These are phyloP conservation scores for Allobates femoralis DNA, from an alignment of 2,797 vertebrate genomes.

Conservation along the genomic window DNA sequence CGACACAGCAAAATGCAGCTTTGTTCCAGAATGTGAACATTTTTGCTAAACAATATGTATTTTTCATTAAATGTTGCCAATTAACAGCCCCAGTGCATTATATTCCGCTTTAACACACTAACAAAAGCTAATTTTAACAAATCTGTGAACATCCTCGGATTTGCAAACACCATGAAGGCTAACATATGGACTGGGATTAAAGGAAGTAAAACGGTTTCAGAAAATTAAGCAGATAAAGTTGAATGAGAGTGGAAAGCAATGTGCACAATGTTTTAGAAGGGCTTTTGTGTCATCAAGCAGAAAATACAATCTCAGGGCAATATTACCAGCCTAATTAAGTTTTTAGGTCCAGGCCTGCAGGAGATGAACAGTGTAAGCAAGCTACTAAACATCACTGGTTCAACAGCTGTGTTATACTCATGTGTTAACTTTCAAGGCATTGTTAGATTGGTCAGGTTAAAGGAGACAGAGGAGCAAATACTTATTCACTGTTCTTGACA, in stretches of 20 bases:
- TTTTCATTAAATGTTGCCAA: neutral
- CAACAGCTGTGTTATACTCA: neutral
- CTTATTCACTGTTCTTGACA: neutral
- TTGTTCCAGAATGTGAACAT: neutral
- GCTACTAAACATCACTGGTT: conserved; percentile 25
- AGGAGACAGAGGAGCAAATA: neutral
- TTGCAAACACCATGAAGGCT: conserved; percentile 14
- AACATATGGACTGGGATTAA: conserved; percentile 57
- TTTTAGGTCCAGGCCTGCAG: conserved; percentile 37
- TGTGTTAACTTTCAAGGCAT: conserved; percentile 5
- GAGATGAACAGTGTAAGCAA: conserved; percentile 29
- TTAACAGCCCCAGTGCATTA: neutral
- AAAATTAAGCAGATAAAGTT: conserved; percentile 59
- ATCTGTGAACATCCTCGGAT: neutral
- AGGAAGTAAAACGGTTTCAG: conserved; percentile 52
- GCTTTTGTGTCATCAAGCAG: conserved; percentile 51
- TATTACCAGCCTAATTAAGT: conserved; percentile 53
- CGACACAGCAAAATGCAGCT: neutral
- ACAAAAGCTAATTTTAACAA: conserved; percentile 9
- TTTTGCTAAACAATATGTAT: neutral
- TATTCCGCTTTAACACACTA: neutral
- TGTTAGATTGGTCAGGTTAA: neutral
- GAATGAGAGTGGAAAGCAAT: conserved; percentile 50
- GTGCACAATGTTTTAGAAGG: conserved; percentile 40
- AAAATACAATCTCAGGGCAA: conserved; percentile 59